phyloP scores from a whole-genome alignment of 2,113 vertebrate species.

The Motacilla alba region DNA sequence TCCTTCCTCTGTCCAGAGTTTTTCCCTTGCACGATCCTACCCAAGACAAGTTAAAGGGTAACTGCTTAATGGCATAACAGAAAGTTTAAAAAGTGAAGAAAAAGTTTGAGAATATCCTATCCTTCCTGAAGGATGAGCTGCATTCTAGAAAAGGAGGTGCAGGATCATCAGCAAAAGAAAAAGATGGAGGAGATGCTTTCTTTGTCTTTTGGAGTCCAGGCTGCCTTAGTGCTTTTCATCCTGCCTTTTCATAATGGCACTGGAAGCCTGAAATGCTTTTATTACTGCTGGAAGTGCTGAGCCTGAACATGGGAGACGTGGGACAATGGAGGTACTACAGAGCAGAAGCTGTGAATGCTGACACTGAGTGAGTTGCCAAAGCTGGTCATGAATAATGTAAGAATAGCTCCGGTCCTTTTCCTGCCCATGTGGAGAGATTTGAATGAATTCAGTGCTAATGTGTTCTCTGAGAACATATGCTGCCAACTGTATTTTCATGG shows the following conservation, averaged over 20 bases:
- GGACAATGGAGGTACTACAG: not conserved
- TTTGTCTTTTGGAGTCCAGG: not conserved
- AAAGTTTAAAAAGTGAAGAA: not conserved
- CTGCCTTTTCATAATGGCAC: not conserved
- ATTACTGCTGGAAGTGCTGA: not conserved
- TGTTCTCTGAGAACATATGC: not conserved
- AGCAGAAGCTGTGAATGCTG: constrained; percentile 32
- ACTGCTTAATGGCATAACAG: not conserved
- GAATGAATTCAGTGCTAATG: constrained; percentile 40
- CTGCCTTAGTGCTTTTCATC: not conserved
- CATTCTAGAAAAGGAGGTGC: not conserved
- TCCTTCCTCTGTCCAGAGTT: not conserved
- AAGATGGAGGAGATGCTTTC: not conserved
- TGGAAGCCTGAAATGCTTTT: not conserved
- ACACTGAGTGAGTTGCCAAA: constrained; percentile 9
- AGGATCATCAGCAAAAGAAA: not conserved
- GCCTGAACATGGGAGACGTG: not conserved
- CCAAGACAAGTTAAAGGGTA: not conserved
- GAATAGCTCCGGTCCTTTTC: constrained; percentile 7
- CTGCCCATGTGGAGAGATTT: not conserved
- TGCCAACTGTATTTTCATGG: constrained; percentile 32
- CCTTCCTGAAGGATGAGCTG: not conserved
- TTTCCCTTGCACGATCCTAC: not conserved
- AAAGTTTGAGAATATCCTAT: not conserved
- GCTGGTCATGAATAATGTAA: constrained; percentile 40